Base-by-base conservation (phyloP, 2,113 vertebrate species). In the Gobio gobio region DNA sequence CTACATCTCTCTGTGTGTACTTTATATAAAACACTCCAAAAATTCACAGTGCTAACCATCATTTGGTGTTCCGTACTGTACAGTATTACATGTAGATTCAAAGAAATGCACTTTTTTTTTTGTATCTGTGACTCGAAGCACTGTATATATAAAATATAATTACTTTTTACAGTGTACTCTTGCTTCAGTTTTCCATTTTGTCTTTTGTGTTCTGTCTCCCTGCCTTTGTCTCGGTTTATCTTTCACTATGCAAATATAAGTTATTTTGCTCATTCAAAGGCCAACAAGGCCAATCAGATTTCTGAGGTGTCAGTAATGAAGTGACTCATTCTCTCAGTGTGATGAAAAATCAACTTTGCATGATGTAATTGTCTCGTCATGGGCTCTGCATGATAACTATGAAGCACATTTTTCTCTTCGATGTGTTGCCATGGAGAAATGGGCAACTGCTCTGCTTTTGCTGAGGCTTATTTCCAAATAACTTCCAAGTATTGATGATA, bases 351-450 rank as follows among this genome's bases (percentile, higher is more conserved):
- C 78, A 79, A 59, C 78, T 86, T 86, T 86, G 78, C 72, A 36
- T 85, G 88, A 83, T 79, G 84, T 66, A 73, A 82, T 68, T 78
- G 86, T 26, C 73, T 51, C 26, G n/a, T 83, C 86, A 82, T 85
- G 59, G 85, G 49, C 61, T 63, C 80, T 45, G 85, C 64, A 84
- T 82, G 84, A 49, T 72, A 87, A 83, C 83, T 12, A 63, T 51
- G 54, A 78, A 16, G 78, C 10, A 54, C 86, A 68, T 79, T 85
- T 74, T 64, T 86, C 77, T 33, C 24, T 84, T 59, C 29, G 3
- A 3, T 47, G 26, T 29, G 86, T 88, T 88, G 83, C 83, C 78
- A 88, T 89, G 85, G 86, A 83, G 75, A 89, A 61, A 12, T 13
- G 49, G 36, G 81, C 78, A 78, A 68, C 54, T 16, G 73, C 18